Evolutionary conservation across 35 echinoderm and acorn worm genomes (phyloP).

Genomic region (Diadema setosum): DNA sequence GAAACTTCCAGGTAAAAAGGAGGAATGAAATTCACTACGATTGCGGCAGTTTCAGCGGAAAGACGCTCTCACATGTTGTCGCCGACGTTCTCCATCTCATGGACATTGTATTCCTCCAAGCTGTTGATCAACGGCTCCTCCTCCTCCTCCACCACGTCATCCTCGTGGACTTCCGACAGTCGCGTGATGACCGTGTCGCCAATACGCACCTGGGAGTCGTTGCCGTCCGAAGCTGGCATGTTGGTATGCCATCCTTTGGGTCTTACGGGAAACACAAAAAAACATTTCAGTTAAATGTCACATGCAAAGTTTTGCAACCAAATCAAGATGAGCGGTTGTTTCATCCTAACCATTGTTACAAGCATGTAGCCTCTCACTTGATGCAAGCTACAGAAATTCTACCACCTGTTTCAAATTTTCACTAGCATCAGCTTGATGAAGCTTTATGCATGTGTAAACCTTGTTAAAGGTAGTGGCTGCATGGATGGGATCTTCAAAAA

Average conservation of each 20-base stretch:
- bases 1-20: no score
- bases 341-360: not conserved
- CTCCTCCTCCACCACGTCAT: not conserved
- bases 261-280: constrained; percentile 8
- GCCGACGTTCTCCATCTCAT: not conserved
- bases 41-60: no score
- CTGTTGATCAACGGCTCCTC: not conserved
- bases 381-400: not conserved
- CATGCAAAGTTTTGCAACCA: not conserved
- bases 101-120: not conserved
- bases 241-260: constrained; percentile 83
- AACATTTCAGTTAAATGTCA: not conserved
- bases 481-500: no score
- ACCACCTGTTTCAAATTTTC: no score
- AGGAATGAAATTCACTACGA: no score
- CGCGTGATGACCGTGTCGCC: constrained; percentile 56
- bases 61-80: not conserved
- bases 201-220: constrained; percentile 59
- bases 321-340: not conserved
- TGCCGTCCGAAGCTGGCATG: constrained; percentile 27
- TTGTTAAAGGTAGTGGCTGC: no score
- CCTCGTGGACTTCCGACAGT: not conserved
- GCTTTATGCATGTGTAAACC: no score
- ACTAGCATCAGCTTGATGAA: no score
- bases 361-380: not conserved